Evolutionary conservation across 2,113 vertebrate species (phyloP), one percentile per base, ranked within the genome.

Genomic region (Anarrhichthys ocellatus): DNA sequence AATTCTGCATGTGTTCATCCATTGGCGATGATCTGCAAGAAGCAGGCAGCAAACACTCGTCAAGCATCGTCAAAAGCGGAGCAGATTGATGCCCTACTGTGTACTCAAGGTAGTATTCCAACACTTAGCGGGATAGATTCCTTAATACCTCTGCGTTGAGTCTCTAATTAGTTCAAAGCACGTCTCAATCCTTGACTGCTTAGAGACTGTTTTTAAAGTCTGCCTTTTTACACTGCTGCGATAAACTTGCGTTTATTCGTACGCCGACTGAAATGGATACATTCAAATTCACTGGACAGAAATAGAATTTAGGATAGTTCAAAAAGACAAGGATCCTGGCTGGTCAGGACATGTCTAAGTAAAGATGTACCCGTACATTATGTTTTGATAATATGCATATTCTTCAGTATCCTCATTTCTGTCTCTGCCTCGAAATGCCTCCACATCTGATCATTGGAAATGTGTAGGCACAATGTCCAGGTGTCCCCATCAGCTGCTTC

Each of bases 81-180:
- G 2, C 59, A 44, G 3, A 65, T 48, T 68, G 42, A 32, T 36
- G 44, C 76, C 46, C 20, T 68, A 79, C 20, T 32, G 48, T 67
- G 20, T 22, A 13, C 29, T 40, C 20, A n/a, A 32, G 50, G 44
- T 50, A 17, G 44, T 50, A 17, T 75, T 76, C 62, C 17, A 54
- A n/a, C 46, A 50, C 71, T 80, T 58, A 64, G 24, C 52, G 20
- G 40, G 42, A 54, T 32, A 54, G 42, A 56, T 46, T 4, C 32
- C 68, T 59, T 73, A 52, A 63, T 74, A 40, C 64, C 56, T 38
- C 70, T 54, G 36, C 38, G n/a, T 40, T 64, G 63, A 79, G 71
- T 56, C 5, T 1, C 56, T 75, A 80, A 80, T 74, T 42, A 38
- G 58, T 64, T 56, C 56, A 58, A 64, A 74, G 70, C 50, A 24